Conservation (phyloP, 2,888 invertebrate genomes). For the Drosophila ezoana region DNA sequence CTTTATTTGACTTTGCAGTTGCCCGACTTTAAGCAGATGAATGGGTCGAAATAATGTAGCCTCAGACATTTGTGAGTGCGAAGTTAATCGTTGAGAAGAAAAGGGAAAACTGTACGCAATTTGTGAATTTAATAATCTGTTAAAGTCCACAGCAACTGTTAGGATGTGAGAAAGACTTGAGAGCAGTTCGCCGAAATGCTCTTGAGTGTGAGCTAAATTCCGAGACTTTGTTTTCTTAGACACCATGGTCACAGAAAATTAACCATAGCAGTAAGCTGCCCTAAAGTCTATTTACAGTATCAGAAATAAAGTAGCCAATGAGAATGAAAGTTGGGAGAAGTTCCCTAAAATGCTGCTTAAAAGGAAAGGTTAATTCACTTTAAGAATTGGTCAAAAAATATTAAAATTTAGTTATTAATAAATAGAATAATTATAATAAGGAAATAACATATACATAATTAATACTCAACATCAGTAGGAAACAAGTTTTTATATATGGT, state of each 20-base stretch:
- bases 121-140: background rate
- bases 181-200: background rate
- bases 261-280: background rate
- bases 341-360: background rate
- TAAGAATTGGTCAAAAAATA: too few species aligned
- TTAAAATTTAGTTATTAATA: too few species aligned
- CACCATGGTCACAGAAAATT: background rate
- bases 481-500: too few species aligned
- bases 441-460: too few species aligned
- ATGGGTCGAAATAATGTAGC: too few species aligned
- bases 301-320: background rate
- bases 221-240: background rate
- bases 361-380: too few species aligned
- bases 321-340: background rate
- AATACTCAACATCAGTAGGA: too few species aligned
- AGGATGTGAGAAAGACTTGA: background rate
- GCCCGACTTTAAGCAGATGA: slow-evolving; percentile 5
- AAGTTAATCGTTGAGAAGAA: too few species aligned
- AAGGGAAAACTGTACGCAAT: background rate
- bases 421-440: too few species aligned
- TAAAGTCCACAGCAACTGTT: background rate
- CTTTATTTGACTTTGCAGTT: slow-evolving; percentile 5
- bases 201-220: background rate
- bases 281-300: background rate
- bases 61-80: too few species aligned